phyloP scores from a whole-genome alignment of 2,113 vertebrate genomes.

The Pedetes capensis region DNA sequence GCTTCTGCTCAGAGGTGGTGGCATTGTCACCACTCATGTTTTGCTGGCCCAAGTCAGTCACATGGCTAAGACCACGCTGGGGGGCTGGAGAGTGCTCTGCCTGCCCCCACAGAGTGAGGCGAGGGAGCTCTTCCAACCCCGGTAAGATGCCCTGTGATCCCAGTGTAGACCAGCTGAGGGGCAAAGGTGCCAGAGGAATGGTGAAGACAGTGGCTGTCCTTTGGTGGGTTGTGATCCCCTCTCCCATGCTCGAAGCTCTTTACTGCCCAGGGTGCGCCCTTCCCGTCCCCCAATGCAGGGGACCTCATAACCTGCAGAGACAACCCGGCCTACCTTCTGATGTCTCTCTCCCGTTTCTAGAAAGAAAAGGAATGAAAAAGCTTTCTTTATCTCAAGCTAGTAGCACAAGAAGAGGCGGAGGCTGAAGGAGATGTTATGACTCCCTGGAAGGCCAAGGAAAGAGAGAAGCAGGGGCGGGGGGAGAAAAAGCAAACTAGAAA shows the following conservation, averaged over 20 bases:
- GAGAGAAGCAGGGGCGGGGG: conserved; percentile 56
- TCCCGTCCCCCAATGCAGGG: background rate
- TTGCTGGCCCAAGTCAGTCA: background rate
- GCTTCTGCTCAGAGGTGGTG: background rate
- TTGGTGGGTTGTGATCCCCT: background rate
- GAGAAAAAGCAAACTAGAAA: conserved; percentile 64
- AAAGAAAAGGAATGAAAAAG: background rate
- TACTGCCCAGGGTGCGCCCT: background rate
- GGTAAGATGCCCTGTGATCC: background rate
- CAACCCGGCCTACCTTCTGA: background rate
- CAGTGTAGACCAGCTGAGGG: background rate
- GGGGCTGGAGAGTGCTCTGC: background rate
- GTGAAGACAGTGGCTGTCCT: background rate
- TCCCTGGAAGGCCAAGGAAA: conserved; percentile 38
- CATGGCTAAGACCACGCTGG: accelerated
- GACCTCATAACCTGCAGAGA: background rate
- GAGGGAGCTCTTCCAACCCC: too few species aligned
- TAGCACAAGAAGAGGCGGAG: too few species aligned
- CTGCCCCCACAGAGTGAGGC: too few species aligned
- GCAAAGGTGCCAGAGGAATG: background rate
- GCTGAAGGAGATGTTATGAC: too few species aligned
- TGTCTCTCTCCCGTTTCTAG: background rate
- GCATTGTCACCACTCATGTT: background rate
- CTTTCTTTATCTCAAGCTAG: background rate
- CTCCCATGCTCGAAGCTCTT: background rate